Conservation (phyloP, 2,797 vertebrate species). For the Intellagama lesueurii region DNA sequence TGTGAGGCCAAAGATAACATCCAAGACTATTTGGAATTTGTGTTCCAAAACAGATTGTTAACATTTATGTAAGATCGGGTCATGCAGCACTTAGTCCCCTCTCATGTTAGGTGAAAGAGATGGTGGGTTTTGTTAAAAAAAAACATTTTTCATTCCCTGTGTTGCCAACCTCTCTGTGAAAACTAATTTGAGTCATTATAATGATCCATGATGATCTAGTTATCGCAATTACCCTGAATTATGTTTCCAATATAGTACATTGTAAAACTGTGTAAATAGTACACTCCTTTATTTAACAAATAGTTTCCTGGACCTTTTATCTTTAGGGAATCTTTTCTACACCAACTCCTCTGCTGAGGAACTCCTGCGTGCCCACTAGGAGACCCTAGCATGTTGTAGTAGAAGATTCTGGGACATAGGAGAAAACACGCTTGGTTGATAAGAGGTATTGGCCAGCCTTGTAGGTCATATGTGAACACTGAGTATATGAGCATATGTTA, state of each 20-base stretch:
- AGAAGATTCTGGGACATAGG: not conserved
- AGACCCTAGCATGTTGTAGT: not conserved
- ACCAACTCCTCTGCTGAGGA: not conserved
- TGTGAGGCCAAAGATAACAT: not conserved
- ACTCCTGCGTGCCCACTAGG: not conserved
- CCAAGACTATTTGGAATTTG: not conserved
- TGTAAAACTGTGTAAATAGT: conserved; percentile 22
- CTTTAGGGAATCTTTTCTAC: not conserved
- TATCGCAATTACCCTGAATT: not conserved
- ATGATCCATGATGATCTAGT: not conserved
- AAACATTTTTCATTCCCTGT: not conserved
- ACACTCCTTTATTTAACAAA: not conserved
- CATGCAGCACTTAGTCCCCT: not conserved
- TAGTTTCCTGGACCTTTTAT: not conserved
- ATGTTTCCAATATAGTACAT: not conserved
- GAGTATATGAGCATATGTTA: not conserved
- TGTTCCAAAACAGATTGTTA: not conserved
- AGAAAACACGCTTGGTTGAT: not conserved
- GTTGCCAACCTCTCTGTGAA: not conserved
- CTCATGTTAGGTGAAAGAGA: not conserved
- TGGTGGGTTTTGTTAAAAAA: not conserved
- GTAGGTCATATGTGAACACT: not conserved
- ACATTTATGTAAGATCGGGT: not conserved
- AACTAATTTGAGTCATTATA: not conserved
- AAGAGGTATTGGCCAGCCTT: not conserved